phyloP scores from a whole-genome alignment of 1,140 invertebrate genomes.

The Psilanteris sp. region DNA sequence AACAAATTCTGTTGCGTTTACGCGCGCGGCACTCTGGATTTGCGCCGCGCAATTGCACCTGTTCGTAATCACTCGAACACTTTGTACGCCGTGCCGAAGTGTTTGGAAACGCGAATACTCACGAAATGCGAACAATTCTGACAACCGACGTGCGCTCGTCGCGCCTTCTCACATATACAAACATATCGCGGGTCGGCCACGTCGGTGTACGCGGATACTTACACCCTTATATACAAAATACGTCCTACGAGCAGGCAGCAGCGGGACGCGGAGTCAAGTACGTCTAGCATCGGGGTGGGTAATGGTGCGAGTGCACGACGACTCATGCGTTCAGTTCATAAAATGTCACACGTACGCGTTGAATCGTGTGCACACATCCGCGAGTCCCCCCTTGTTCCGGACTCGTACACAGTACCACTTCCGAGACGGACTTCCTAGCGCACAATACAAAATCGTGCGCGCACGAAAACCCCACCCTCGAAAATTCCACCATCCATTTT shows the following conservation, averaged over 20 bases:
- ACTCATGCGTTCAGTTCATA: constrained; percentile 23
- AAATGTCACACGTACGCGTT: constrained; percentile 38
- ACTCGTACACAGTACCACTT: constrained; percentile 72
- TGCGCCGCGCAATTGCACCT: no score
- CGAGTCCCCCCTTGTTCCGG: constrained; percentile 52
- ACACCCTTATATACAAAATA: constrained; percentile 50
- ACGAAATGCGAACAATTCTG: constrained; percentile 67
- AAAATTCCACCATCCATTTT: constrained; percentile 49
- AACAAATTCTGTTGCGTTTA: no score
- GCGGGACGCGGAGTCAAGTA: constrained; percentile 26
- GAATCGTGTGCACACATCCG: constrained; percentile 35
- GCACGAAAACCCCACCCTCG: constrained; percentile 29
- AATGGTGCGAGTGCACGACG: constrained; percentile 47
- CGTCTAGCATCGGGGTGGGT: constrained; percentile 21
- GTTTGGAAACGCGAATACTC: constrained; percentile 68
- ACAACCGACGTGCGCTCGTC: constrained; percentile 58
- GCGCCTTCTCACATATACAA: constrained; percentile 38
- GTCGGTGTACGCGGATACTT: constrained; percentile 34
- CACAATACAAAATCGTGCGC: constrained; percentile 64
- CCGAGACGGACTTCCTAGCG: constrained; percentile 77
- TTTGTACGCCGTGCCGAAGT: constrained; percentile 13
- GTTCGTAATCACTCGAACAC: not conserved
- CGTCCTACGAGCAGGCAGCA: constrained; percentile 24
- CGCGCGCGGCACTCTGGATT: no score
- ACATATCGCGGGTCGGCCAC: constrained; percentile 19